Conservation (phyloP, 2,113 vertebrate species). For the Tympanuchus pallidicinctus region DNA sequence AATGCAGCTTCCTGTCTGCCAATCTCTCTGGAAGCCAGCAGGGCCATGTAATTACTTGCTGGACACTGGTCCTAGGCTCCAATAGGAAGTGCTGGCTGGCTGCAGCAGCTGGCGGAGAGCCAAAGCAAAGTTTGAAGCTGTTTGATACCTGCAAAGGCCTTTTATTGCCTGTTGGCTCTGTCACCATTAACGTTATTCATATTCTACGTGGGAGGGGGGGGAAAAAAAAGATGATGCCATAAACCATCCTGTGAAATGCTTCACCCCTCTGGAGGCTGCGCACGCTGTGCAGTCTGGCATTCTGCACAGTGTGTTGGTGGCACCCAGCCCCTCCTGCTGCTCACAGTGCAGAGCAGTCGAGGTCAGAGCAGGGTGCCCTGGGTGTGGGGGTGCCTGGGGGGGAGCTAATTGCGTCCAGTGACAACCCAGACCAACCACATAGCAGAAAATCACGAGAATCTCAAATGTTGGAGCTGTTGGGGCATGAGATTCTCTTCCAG, state of each 20-base stretch:
- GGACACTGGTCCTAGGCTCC: neutral
- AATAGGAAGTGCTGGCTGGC: neutral
- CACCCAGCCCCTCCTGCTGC: neutral
- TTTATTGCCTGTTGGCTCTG: conserved; percentile 47
- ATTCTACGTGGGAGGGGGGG: neutral
- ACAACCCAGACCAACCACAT: accelerated
- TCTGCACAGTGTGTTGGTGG: neutral
- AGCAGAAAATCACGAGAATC: neutral
- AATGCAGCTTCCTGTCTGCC: neutral
- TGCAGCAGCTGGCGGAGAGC: conserved; percentile 18
- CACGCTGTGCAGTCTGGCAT: neutral
- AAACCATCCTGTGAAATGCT: neutral
- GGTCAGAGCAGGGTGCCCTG: accelerated
- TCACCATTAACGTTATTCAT: conserved; percentile 36
- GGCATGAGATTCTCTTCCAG: neutral
- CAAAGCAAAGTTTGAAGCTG: conserved; percentile 50
- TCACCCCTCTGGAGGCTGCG: neutral
- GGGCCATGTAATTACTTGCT: neutral
- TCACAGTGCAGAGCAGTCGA: accelerated
- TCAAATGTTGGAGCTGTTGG: neutral
- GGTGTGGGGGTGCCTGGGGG: neutral
- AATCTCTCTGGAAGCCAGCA: conserved; percentile 14
- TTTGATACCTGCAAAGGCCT: conserved; percentile 55
- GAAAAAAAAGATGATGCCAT: neutral
- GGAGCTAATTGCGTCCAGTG: accelerated